Base-by-base conservation (phyloP, 2,888 invertebrate species). In the Creontiades dilutus region DNA sequence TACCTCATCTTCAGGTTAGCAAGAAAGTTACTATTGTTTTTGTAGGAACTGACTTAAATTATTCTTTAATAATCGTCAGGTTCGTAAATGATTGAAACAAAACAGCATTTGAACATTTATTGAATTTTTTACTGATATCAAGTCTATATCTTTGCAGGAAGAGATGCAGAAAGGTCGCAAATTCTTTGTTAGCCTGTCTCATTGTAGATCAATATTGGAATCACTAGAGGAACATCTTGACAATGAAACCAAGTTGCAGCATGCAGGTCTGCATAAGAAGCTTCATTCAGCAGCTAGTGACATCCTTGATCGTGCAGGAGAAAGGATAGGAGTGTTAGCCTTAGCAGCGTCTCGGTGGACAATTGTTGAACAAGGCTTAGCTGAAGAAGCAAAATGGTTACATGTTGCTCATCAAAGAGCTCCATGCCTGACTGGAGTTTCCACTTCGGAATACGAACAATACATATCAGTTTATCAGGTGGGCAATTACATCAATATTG, bases 111-210 rank as follows among this genome's bases (percentile, higher is more conserved):
- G 37, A 85, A 55, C 14, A 68, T 9, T 75, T 82, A 27, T 80
- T 27, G 55, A 76, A 52, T 52, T 13, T 52, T 52, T 12, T 52
- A 52, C 52, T 52, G 52, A 52, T 12, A 16, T 13, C 16, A 16
- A 12, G 1, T 14, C 13, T 23, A 23, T 68, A 4, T 48, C 52
- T 81, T 52, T 81, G 7, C 91, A 92, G 92, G 92, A 92, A 80
- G 97, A 97, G 94, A 97, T 98, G 94, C 97, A 97, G 92, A 97
- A 97, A 93, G 97, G 97, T 92, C 95, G 97, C 61, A 97, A 97
- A 92, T 97, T 98, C 94, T 98, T 98, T 92, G 96, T 97, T 0
- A 97, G 97, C 92, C 93, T 98, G 12, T 97, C 97, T 92, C 97
- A 97, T 92, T 98, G 98, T 92, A 95, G 97, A 92, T 97, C 96